phyloP scores from a whole-genome alignment of 2,797 vertebrate genomes.

The Heteromormyrus szaboi region DNA sequence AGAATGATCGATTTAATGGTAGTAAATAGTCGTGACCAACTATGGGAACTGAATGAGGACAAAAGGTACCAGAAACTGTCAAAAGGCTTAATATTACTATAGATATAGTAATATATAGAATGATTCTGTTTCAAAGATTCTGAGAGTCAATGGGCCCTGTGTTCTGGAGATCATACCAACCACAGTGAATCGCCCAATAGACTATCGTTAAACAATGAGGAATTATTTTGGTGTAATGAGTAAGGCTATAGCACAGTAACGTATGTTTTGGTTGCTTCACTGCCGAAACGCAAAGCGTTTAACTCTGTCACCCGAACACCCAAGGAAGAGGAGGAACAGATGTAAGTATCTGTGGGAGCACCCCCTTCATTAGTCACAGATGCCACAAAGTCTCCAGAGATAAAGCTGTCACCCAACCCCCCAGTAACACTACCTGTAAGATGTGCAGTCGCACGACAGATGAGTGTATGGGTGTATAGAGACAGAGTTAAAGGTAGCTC shows the following conservation, averaged over 20 bases:
- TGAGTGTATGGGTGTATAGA: background rate
- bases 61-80: background rate
- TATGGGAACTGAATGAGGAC: background rate
- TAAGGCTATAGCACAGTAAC: background rate
- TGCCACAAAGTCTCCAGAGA: constrained; percentile 10
- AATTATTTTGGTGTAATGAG: background rate
- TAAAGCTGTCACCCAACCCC: background rate
- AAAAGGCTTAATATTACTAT: background rate
- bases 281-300: background rate
- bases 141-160: background rate
- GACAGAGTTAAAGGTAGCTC: constrained; percentile 5
- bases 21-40: background rate
- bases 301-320: constrained; percentile 21
- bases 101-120: background rate
- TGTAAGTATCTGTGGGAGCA: background rate
- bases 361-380: constrained; percentile 33
- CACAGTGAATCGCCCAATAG: background rate
- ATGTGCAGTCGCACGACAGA: background rate
- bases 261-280: background rate
- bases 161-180: background rate
- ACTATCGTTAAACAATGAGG: background rate
- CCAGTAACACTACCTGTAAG: background rate
- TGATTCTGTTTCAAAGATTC: background rate
- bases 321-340: constrained; percentile 28
- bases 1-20: background rate